A percentile compares a stretch with the other conserved stretches of the same genome.
phyloP scores from a whole-genome alignment of 2,113 vertebrate genomes.

The Pituophis catenifer region DNA sequence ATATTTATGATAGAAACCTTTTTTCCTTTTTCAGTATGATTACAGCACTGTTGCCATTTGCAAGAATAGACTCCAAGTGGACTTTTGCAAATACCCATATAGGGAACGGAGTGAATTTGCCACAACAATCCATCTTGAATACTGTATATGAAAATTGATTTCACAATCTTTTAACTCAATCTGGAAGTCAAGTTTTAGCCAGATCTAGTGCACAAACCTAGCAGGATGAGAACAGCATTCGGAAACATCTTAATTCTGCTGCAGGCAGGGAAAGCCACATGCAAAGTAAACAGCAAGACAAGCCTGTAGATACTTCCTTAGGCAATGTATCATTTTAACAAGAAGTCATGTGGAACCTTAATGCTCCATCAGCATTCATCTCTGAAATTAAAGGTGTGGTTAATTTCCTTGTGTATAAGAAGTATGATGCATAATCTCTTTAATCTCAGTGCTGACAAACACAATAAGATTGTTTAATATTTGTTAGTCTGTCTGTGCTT shows the following conservation, averaged over 20 bases:
- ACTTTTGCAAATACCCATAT: not conserved
- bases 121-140: not conserved
- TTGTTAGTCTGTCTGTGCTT: not conserved
- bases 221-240: not conserved
- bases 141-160: not conserved
- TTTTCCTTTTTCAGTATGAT: not conserved
- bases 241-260: not conserved
- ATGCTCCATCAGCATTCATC: not conserved
- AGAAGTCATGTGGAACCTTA: rapidly evolving
- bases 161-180: not conserved
- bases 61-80: not conserved
- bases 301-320: not conserved
- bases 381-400: not conserved
- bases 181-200: not conserved
- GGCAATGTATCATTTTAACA: not conserved
- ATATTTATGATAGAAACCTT: not conserved
- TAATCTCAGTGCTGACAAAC: not conserved
- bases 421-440: not conserved
- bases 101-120: not conserved
- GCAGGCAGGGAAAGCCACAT: not conserved
- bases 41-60: not conserved
- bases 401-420: not conserved
- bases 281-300: not conserved
- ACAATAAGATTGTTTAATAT: not conserved
- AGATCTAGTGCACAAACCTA: not conserved